These are phyloP conservation scores for Cataglyphis livida DNA, from an alignment of 2,888 invertebrate species.

Conservation along the genomic window DNA sequence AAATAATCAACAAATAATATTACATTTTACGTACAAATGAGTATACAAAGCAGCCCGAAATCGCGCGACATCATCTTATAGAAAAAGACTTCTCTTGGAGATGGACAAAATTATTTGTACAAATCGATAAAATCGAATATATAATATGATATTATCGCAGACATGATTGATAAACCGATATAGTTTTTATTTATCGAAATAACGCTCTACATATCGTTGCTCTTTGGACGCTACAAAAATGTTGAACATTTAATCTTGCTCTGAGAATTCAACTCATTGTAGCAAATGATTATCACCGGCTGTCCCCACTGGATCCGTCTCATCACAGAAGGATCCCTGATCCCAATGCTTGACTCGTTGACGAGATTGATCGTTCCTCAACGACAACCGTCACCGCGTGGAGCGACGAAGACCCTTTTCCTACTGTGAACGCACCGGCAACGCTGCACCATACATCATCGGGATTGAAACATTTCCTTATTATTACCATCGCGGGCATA, in stretches of 20 bases:
- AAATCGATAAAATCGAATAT: background rate
- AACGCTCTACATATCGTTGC: background rate
- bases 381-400: constrained; percentile 74
- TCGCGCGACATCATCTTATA: background rate
- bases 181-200: constrained; percentile 9
- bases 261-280: constrained; percentile 45
- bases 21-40: background rate
- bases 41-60: background rate
- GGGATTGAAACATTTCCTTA: constrained; percentile 85
- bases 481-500: constrained; percentile 85
- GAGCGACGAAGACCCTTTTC: constrained; percentile 74
- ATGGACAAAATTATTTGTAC: background rate
- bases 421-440: constrained; percentile 65
- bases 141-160: background rate
- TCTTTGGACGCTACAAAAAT: constrained; percentile 10
- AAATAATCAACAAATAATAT: background rate
- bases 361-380: constrained; percentile 77
- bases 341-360: constrained; percentile 68
- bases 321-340: constrained; percentile 71
- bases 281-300: constrained; percentile 33
- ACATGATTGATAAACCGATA: background rate
- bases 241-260: constrained; percentile 27
- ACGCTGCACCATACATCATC: constrained; percentile 82
- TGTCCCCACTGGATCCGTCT: constrained; percentile 43
- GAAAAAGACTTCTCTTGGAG: background rate